phyloP scores from a whole-genome alignment of 2,888 invertebrate genomes.

The Lasioglossum figueresi region DNA sequence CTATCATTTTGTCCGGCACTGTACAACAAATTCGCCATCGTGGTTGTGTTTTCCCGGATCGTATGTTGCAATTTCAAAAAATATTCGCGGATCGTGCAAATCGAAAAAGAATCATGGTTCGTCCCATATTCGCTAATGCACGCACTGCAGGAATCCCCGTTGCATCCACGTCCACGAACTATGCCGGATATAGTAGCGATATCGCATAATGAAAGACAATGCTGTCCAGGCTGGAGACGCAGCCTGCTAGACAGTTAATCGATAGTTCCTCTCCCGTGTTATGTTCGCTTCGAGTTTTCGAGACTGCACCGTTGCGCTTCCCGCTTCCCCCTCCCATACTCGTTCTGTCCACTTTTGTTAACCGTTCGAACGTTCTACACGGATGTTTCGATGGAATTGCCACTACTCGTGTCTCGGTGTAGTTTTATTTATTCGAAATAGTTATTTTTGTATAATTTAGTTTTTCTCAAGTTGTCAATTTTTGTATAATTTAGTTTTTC shows the following conservation, averaged over 20 bases:
- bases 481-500: too few relatives aligned
- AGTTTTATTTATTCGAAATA: neutral
- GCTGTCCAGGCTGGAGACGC: conserved; percentile 75
- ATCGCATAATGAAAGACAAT: conserved; percentile 78
- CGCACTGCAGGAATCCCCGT: conserved; percentile 18
- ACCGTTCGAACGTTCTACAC: conserved; percentile 4
- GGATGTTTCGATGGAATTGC: neutral
- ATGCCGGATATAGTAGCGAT: conserved; percentile 51
- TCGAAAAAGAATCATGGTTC: neutral
- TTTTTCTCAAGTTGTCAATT: too few relatives aligned
- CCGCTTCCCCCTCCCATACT: conserved; percentile 4
- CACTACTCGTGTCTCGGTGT: neutral
- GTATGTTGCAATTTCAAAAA: conserved; percentile 1
- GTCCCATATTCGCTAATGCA: conserved; percentile 36
- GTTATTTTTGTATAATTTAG: too few relatives aligned
- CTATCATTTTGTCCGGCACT: too few relatives aligned
- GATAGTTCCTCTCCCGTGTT: conserved; percentile 77
- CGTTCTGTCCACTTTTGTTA: conserved; percentile 11
- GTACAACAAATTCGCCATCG: neutral
- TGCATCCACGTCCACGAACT: conserved; percentile 24
- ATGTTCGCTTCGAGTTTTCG: conserved; percentile 70
- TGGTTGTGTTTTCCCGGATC: neutral
- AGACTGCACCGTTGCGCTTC: conserved; percentile 39
- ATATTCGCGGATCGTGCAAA: neutral
- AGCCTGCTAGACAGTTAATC: conserved; percentile 81